phyloP scores from a whole-genome alignment of 2,797 vertebrate species.

The Danio kyathit region DNA sequence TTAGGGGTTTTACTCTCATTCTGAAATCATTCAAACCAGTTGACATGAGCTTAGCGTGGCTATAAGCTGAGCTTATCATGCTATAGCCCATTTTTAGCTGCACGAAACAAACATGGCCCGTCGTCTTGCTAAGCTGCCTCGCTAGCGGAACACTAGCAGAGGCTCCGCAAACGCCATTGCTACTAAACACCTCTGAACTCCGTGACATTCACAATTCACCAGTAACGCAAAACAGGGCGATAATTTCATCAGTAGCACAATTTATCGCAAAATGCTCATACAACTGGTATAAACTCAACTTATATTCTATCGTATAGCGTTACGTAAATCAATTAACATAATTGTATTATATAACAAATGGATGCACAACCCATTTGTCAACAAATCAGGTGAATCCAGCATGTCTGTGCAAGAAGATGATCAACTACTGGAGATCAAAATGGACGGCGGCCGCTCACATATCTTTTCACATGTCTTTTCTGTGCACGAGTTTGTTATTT shows the following conservation, averaged over 20 bases:
- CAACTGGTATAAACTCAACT: not conserved
- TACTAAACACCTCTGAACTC: conserved; percentile 32
- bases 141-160: conserved; percentile 61
- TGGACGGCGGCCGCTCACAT: too few relatives aligned
- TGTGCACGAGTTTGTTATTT: too few relatives aligned
- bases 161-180: conserved; percentile 67
- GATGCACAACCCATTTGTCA: too few relatives aligned
- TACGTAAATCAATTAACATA: not conserved
- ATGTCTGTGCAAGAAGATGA: too few relatives aligned
- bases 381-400: too few relatives aligned
- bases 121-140: conserved; percentile 66
- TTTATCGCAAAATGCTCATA: not conserved
- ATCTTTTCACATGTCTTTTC: too few relatives aligned
- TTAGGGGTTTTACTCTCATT: not conserved
- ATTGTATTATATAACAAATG: conserved; percentile 46
- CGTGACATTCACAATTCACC: conserved; percentile 28
- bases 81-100: conserved; percentile 59
- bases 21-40: not conserved
- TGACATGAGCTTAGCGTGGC: not conserved
- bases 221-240: not conserved
- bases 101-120: conserved; percentile 77
- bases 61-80: conserved; percentile 63
- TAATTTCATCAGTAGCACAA: too few relatives aligned
- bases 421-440: too few relatives aligned
- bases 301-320: not conserved